These are phyloP conservation scores for Danio choprae DNA, from an alignment of 2,797 vertebrate genomes.

Conservation along the genomic window DNA sequence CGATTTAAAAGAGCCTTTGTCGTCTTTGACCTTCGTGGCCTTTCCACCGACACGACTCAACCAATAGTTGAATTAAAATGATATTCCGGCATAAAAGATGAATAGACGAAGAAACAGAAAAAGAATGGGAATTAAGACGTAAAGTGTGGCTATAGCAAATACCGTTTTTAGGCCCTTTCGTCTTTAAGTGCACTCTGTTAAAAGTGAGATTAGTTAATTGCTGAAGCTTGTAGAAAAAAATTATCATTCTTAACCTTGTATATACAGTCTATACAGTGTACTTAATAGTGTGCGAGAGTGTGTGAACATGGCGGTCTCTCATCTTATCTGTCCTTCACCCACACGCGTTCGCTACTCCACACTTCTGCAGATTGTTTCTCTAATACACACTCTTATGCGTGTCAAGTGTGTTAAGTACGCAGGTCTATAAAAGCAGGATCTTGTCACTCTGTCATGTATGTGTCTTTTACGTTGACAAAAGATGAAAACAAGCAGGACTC, in stretches of 20 bases:
- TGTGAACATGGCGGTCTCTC: slow-evolving; percentile 19
- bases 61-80: slow-evolving; percentile 26
- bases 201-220: slow-evolving; percentile 20
- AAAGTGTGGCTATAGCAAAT: neutral
- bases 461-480: neutral
- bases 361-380: slow-evolving; percentile 39
- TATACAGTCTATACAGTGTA: neutral
- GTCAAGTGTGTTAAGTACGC: slow-evolving; percentile 44
- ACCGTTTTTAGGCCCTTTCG: neutral
- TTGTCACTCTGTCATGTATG: slow-evolving; percentile 8
- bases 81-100: slow-evolving; percentile 9
- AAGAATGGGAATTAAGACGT: neutral
- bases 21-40: slow-evolving; percentile 35
- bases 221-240: neutral
- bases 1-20: slow-evolving; percentile 45
- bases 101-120: neutral
- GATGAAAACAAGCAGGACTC: neutral
- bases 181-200: neutral
- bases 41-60: slow-evolving; percentile 26
- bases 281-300: neutral
- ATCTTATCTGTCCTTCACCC: slow-evolving; percentile 48
- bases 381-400: slow-evolving; percentile 28
- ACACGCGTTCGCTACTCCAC: slow-evolving; percentile 36
- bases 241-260: neutral
- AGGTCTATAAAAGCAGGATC: slow-evolving; percentile 28